These are phyloP conservation scores for Amphibalanus amphitrite DNA, from an alignment of 1,140 invertebrate genomes.

Conservation along the genomic window DNA sequence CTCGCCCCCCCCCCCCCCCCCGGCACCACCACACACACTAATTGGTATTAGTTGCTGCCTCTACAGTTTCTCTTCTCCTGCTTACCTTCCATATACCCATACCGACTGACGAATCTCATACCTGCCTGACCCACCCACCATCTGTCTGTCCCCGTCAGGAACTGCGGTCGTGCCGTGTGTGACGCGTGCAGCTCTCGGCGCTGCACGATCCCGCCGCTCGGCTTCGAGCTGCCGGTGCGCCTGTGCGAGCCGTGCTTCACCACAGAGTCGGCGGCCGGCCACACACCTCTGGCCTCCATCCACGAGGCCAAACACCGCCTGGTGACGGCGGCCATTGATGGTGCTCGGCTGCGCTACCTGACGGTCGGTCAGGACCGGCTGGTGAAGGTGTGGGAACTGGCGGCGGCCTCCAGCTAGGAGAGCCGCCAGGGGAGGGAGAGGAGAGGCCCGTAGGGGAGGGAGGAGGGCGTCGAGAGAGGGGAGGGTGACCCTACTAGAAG, in stretches of 20 bases:
- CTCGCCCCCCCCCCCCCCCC: too few species aligned
- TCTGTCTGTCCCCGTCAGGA: constrained; percentile 20
- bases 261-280: constrained; percentile 69
- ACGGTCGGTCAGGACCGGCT: constrained; percentile 39
- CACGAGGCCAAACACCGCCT: constrained; percentile 89
- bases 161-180: constrained; percentile 84
- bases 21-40: too few species aligned
- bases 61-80: too few species aligned
- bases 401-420: not conserved
- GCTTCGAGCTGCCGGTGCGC: constrained; percentile 92
- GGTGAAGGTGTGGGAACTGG: constrained; percentile 13
- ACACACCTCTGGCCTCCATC: constrained; percentile 21
- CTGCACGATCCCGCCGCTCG: constrained; percentile 81
- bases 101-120: too few species aligned
- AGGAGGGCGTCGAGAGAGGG: too few species aligned
- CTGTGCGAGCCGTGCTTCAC: constrained; percentile 83
- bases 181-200: constrained; percentile 75
- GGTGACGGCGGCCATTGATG: constrained; percentile 72
- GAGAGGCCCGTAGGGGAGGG: too few species aligned
- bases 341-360: constrained; percentile 59
- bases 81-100: too few species aligned
- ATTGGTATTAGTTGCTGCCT: too few species aligned
- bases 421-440: too few species aligned
- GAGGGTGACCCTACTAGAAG: too few species aligned
- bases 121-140: too few species aligned